Base-by-base conservation (phyloP, 2,797 vertebrate species). In the Cyprinella venusta region DNA sequence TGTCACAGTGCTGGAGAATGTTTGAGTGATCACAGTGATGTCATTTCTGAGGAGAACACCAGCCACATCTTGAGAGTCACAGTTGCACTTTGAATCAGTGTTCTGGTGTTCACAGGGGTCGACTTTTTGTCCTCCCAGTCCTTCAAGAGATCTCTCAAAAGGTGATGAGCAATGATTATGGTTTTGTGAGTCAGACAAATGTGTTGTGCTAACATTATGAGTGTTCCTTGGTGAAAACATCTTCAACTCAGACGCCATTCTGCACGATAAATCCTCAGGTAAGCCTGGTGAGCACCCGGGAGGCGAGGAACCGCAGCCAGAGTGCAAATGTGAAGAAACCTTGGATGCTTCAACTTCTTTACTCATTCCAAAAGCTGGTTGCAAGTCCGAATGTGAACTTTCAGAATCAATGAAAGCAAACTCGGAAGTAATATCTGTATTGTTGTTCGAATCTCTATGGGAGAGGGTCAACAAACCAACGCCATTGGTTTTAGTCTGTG, bases 361-460 rank as follows among this genome's bases (percentile, higher is more conserved):
- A 75, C 79, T 79, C 4, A 83, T 76, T 74, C 81, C 85, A 33
- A 87, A 76, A 16, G 56, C 82, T 65, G 45, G 80, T n/a, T 87
- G 84, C 33, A 80, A 68, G 30, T 94, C 94, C 1, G 94, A 93
- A 2, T 84, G 89, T 13, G 94, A 95, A 24, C 91, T 90, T 59
- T 92, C 93, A 19, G 94, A 94, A 84, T 95, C 94, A 64, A 94
- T 94, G 54, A 94, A 94, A 84, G 88, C 79, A 87, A 94, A 94
- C 83, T 95, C 91, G 1, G 89, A 90, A 76, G 91, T 88, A 72
- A 89, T 91, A 76, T 90, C 90, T 63, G 92, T 85, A 81, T 94
- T 94, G 87, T 93, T 93, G 89, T 94, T 94, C 36, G 92, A 85
- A 89, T 94, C 95, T 82, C 88, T 91, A 40, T 88, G 48, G 16